Conservation (phyloP, 2,113 vertebrate genomes). For the Anolis carolinensis region DNA sequence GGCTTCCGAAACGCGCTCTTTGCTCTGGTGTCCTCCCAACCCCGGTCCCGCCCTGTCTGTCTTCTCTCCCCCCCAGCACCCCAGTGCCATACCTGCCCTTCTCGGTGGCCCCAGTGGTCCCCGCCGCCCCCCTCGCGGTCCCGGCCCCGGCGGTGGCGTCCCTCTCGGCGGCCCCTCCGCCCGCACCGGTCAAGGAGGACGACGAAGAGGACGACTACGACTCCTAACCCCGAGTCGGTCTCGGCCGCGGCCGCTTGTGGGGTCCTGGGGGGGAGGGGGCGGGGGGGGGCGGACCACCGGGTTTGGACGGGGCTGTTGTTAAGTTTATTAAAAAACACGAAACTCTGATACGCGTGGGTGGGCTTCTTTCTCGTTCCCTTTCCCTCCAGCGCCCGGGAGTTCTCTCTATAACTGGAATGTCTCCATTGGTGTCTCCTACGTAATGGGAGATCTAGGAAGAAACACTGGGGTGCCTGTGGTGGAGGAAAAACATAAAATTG, state of each 20-base stretch:
- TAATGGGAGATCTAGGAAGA: too few relatives aligned
- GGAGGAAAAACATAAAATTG: too few relatives aligned
- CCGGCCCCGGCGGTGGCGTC: conserved; percentile 40
- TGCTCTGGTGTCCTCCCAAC: neutral
- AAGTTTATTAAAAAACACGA: conserved; percentile 69
- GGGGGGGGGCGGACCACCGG: too few relatives aligned
- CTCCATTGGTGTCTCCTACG: too few relatives aligned
- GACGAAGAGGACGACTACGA: conserved; percentile 89
- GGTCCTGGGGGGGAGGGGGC: conserved; percentile 12
- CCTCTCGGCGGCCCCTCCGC: conserved; percentile 57
- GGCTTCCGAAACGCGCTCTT: too few relatives aligned
- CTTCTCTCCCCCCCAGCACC: conserved; percentile 59
- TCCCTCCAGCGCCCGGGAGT: too few relatives aligned
- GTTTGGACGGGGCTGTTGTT: conserved; percentile 57
- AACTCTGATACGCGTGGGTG: neutral
- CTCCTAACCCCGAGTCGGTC: conserved; percentile 79
- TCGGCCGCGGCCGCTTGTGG: conserved; percentile 57
- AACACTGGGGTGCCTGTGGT: too few relatives aligned
- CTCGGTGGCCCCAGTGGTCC: conserved; percentile 40
- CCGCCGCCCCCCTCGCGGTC: conserved; percentile 53
- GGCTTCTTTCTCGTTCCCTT: neutral
- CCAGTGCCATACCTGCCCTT: conserved; percentile 68
- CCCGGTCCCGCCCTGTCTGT: neutral
- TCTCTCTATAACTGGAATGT: too few relatives aligned
- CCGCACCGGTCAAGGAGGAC: conserved; percentile 64